Evolutionary conservation across 2,888 invertebrate species (phyloP), one percentile per base, ranked within the genome.

Genomic region (Amphimallon solstitiale): DNA sequence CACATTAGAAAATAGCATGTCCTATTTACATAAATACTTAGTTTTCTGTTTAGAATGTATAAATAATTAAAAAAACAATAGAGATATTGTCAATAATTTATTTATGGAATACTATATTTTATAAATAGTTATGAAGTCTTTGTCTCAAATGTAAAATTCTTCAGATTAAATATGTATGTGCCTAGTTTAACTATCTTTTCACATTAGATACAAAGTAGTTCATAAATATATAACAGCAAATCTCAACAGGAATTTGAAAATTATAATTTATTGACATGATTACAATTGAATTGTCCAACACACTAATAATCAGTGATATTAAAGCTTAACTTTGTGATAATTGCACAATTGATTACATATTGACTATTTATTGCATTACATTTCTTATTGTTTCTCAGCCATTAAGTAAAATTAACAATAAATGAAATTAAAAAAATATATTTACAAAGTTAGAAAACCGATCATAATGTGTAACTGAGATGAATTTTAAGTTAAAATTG

Each of bases 301-400:
- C 17, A 34, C 40, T 54, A 54, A 38, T 37, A 14, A 54, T 54
- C 40, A 43, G 56, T 59, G 56, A 40, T 59, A 15, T 43, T 59
- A 45, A 59, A 59, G 56, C 56, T 40, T 56, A 15, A 51, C 15
- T 15, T 29, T 35, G 56, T 43, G 23, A 43, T 29, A 59, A 59
- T 59, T 59, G 56, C 56, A 43, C 56, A 43, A 59, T 43, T 40
- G 43, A 59, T 59, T 59, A 59, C 7, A 43, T 43, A 59, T 59
- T 59, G 56, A 59, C 56, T 59, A 59, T 59, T 59, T 59, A 59
- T 59, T 59, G 56, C 56, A 43, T 59, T 43, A 15, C 29, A 59
- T 59, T 59, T 43, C 19, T 10, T n/a, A 45, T n/a, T 45, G 19
- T 15, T 51, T 51, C 34, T 34, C 12, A 10, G 12, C 10, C 17